phyloP scores from a whole-genome alignment of 2,888 invertebrate genomes.

The Drosophila infuscata region DNA sequence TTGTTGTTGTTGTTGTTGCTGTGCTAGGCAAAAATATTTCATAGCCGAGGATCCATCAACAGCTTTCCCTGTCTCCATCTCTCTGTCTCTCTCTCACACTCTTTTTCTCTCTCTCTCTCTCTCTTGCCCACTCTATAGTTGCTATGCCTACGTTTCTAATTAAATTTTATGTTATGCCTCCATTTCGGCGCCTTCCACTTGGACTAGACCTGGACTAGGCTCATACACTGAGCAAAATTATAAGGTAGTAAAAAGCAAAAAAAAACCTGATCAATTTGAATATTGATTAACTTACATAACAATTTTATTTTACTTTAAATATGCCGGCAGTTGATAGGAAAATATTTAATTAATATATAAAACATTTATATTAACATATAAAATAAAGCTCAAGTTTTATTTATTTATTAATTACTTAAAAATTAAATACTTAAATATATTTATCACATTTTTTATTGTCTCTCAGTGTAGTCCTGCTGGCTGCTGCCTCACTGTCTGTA shows the following conservation, averaged over 20 bases:
- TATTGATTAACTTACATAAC: neutral
- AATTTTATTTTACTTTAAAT: no score
- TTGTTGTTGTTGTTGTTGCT: slow-evolving; percentile 28
- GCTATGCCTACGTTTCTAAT: slow-evolving; percentile 75
- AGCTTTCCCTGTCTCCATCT: neutral
- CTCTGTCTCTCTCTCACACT: neutral
- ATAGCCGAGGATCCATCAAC: slow-evolving; percentile 67
- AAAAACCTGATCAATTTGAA: neutral
- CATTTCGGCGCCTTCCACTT: slow-evolving; percentile 72
- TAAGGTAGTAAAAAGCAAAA: neutral
- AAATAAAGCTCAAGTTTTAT: neutral
- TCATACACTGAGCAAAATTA: slow-evolving; percentile 1
- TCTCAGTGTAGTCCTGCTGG: neutral
- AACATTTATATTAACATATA: neutral
- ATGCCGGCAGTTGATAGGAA: no score
- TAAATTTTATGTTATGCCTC: slow-evolving; percentile 82
- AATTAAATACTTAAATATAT: no score
- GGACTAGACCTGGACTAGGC: slow-evolving; percentile 8
- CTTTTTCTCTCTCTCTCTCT: neutral
- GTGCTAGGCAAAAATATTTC: slow-evolving; percentile 62
- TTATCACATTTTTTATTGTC: neutral
- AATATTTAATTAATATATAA: neutral
- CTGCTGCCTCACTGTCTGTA: neutral
- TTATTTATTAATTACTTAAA: neutral
- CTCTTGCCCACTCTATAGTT: slow-evolving; percentile 20